These are phyloP conservation scores for Synergus itoensis DNA, from an alignment of 2,888 invertebrate species.

Conservation along the genomic window DNA sequence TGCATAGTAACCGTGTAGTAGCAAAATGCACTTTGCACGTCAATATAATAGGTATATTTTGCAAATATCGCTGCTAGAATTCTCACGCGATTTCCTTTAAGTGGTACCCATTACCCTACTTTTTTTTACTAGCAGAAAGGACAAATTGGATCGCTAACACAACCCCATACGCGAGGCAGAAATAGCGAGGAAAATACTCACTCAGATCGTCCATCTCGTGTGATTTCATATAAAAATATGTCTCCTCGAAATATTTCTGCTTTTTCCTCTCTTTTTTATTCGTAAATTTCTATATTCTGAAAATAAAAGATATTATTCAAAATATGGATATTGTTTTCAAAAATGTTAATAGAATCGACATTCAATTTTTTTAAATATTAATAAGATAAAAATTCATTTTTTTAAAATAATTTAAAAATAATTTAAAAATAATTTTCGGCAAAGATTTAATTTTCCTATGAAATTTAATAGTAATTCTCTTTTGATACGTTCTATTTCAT, in stretches of 20 bases:
- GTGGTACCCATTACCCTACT: constrained; percentile 37
- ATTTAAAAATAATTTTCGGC: too few species aligned
- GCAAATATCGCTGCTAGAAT: constrained; percentile 17
- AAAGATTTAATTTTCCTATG: constrained; percentile 13
- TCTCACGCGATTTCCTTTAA: constrained; percentile 18
- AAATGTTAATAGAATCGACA: neutral
- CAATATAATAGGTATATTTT: constrained; percentile 11
- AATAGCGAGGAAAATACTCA: constrained; percentile 13
- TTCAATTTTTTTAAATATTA: neutral
- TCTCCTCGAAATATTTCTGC: neutral
- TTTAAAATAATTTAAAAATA: neutral
- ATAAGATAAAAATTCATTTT: too few species aligned
- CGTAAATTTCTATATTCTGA: neutral
- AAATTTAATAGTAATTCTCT: neutral
- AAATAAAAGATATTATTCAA: neutral
- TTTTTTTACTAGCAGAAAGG: constrained; percentile 22
- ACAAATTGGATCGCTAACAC: constrained; percentile 25
- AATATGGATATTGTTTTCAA: neutral
- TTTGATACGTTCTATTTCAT: neutral
- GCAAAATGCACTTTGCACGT: constrained; percentile 6
- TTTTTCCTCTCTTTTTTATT: constrained; percentile 1
- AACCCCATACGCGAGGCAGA: neutral
- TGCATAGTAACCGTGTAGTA: constrained; percentile 1
- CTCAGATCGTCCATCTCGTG: constrained; percentile 5
- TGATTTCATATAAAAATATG: constrained; percentile 16